A percentile compares a stretch with the other conserved stretches of the same genome.
These are phyloP conservation scores for Corythornis madagascariensis DNA, from an alignment of 2,113 vertebrate species.

Conservation along the genomic window DNA sequence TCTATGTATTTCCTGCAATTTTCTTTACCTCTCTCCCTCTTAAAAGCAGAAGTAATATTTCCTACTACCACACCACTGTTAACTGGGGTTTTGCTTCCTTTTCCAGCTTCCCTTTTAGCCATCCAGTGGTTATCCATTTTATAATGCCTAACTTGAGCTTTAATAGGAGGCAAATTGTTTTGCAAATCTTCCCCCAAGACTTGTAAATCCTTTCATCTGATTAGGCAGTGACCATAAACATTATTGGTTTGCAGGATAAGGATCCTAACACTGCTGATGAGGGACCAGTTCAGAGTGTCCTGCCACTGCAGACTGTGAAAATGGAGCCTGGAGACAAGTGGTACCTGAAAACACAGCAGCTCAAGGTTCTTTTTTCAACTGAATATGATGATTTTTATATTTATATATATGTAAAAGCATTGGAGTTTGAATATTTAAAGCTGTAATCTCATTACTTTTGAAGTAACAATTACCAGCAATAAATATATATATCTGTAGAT, in stretches of 20 bases:
- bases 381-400: not conserved
- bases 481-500: not conserved
- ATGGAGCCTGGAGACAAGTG: constrained; percentile 65
- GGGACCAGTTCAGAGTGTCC: not conserved
- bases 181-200: not conserved
- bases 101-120: not conserved
- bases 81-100: not conserved
- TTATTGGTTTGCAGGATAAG: constrained; percentile 50
- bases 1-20: constrained; percentile 2
- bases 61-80: not conserved
- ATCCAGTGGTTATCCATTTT: not conserved
- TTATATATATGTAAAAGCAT: not conserved
- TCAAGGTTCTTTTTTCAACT: constrained; percentile 69
- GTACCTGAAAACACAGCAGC: constrained; percentile 73
- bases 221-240: not conserved
- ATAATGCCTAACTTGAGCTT: not conserved
- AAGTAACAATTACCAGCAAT: not conserved
- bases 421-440: not conserved
- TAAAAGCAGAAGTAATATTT: not conserved
- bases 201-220: not conserved
- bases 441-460: not conserved
- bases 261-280: constrained; percentile 7
- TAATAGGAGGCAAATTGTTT: not conserved
- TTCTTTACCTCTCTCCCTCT: not conserved
- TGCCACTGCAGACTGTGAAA: constrained; percentile 13